Evolutionary conservation across 2,888 invertebrate genomes (phyloP).

Genomic region (Eristalis pertinax): DNA sequence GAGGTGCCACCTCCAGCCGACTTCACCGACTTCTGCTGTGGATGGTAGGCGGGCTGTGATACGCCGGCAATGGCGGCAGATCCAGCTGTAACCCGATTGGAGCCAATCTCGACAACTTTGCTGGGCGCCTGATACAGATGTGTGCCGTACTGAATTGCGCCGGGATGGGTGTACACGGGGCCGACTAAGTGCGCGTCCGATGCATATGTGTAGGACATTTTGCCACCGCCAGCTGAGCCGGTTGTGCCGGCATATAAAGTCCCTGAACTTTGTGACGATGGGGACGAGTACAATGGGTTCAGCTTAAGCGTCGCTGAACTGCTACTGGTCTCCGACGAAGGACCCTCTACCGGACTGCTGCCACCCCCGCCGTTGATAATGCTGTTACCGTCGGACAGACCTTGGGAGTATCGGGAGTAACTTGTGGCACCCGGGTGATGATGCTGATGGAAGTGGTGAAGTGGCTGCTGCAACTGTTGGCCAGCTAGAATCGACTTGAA

Average conservation of each 20-base stretch:
- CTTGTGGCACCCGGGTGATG: slow-evolving; percentile 35
- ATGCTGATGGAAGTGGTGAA: slow-evolving; percentile 40
- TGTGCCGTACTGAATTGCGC: slow-evolving; percentile 78
- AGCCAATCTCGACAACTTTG: slow-evolving; percentile 53
- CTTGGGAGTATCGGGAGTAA: slow-evolving; percentile 40
- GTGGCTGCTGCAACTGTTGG: slow-evolving; percentile 40
- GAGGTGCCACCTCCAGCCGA: slow-evolving; percentile 19
- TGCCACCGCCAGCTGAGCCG: slow-evolving; percentile 61
- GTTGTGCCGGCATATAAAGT: slow-evolving; percentile 55
- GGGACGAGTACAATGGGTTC: slow-evolving; percentile 51
- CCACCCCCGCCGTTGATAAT: not conserved
- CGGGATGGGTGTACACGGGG: slow-evolving; percentile 77
- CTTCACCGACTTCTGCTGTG: slow-evolving; percentile 34
- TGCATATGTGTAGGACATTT: slow-evolving; percentile 52
- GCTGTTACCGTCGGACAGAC: slow-evolving; percentile 27
- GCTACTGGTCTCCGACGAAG: slow-evolving; percentile 24
- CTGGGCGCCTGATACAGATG: slow-evolving; percentile 78
- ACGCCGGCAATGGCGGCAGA: slow-evolving; percentile 56
- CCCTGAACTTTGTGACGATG: slow-evolving; percentile 65
- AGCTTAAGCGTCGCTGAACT: slow-evolving; percentile 24
- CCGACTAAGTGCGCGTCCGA: slow-evolving; percentile 46
- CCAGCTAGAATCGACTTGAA: slow-evolving; percentile 31
- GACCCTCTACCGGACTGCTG: slow-evolving; percentile 31
- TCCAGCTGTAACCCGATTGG: slow-evolving; percentile 57
- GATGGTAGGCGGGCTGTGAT: slow-evolving; percentile 38